Base-by-base conservation (phyloP, 2,113 vertebrate species). In the Bos taurus region DNA sequence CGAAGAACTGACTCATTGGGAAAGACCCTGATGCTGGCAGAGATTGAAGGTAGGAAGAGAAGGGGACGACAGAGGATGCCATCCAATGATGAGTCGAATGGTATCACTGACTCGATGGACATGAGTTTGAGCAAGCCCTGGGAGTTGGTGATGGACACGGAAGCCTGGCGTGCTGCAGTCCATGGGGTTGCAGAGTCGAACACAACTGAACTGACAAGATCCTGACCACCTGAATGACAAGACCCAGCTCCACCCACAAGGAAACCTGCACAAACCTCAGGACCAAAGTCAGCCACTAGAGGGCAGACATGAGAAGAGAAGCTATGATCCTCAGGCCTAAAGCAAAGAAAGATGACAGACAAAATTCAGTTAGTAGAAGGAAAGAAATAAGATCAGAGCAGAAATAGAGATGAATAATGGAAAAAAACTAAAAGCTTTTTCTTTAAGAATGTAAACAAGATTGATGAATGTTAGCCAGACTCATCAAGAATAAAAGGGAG, bases 1-100 rank as follows among this genome's bases (percentile, higher is more conserved):
- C 1, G 4, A 23, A 71, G 64, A 71, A 1, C 10, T 3, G n/a
- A 71, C n/a, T 71, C 17, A 36, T 0, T 23, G n/a, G n/a, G 2
- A 36, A 71, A 71, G 64, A 71, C 17, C 19, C n/a, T 36, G 64
- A 36, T 11, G n/a, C 17, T 71, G n/a, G 64, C 9, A 71, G 21
- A 21, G 64, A 71, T 21, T 71, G 64, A 36, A 36, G 9, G 17
- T n/a, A 23, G 64, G 19, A 71, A 0, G 64, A 36, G n/a, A 71
- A 71, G n/a, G 64, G 64, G 17, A 36, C 1, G 4, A 19, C 64
- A 9, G 64, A 71, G 17, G 64, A 59, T 59, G 57, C 25, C 57
- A 59, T 26, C 9, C 57, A 26, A 0, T 26, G 25, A 26, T 26
- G 57, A 59, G 25, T 59, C 26, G 25, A 10, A 57, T 59, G 57